Base-by-base conservation (phyloP, 2,797 vertebrate genomes). In the Odontamblyopus rebecca region DNA sequence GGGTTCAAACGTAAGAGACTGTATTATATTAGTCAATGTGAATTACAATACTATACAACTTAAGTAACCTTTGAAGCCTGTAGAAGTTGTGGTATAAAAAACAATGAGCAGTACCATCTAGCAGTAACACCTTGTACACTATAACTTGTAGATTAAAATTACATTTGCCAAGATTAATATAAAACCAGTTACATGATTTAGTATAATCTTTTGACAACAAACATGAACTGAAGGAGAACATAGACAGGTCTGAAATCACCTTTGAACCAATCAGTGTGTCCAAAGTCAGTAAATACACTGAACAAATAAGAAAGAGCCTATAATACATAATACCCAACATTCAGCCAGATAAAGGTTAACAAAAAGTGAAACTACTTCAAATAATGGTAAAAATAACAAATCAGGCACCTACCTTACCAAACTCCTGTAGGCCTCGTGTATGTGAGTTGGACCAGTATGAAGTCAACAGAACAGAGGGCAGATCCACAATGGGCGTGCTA, bases 381-480 rank as follows among this genome's bases (percentile, higher is more conserved):
- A 60, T 60, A 30, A 60, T 30, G 6, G 4, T 16, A 13, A 60
- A 60, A 60, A 64, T 13, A 0, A 69, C 19, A 63, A 48, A 66
- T 38, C 1, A 50, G 61, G 27, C 26, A 65, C 26, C 35, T 38
- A 38, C 44, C 83, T 83, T 90, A 91, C 91, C 89, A 85, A 60
- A n/a, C 56, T 63, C 70, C 32, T 48, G 61, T 61, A 77, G 66
- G 73, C 53, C 63, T 81, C 77, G 85, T 57, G 54, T 88, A 67
- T 77, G 48, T 1, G 1, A 64, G 66, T 72, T 74, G 63, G 67
- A 85, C 50, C 63, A 18, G 27, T 61, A 38, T 38, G 67, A 79
- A 75, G 67, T 80, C 75, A 83, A 41, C 35, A 70, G 85, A 83
- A 71, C 87, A 86, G 82, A 88, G 80, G 76, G 51, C 85, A 84